Base-by-base conservation (phyloP, 2,113 vertebrate genomes). In the Carettochelys insculpta region DNA sequence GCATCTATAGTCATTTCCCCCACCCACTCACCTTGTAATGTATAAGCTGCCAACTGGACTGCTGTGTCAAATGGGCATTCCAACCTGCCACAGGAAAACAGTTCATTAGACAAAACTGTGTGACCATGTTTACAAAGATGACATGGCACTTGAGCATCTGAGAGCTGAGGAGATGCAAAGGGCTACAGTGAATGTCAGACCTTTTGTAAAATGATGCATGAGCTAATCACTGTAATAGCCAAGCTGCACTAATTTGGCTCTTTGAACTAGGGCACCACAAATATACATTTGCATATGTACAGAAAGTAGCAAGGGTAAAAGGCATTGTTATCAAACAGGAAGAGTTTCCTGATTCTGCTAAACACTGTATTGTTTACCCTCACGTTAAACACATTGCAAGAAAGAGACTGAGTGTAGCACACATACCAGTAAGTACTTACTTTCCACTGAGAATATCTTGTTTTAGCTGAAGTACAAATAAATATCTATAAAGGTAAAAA, bases 401-500 rank as follows among this genome's bases (percentile, higher is more conserved):
- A 50, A 13, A 90, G 92, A 77, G 11, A 8, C 3, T 83, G 22
- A 4, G 24, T 38, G 89, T 71, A 90, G 41, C 43, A 5, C 78
- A 83, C 27, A 58, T 58, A 58, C 54, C 12, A 50, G 14, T 50
- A 50, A 11, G 82, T 51, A 98, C 99, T 98, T 97, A 99, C 99
- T 99, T 99, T 95, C 99, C 99, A 98, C 98, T 99, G 94, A 99
- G 98, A 96, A 99, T 97, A 97, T 99, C 99, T 96, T 99, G 98
- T 95, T 99, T 99, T 90, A 99, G 97, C 88, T 99, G 99, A 93
- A 99, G 98, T 92, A 99, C 99, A 98, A 99, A 99, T 54, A 99
- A 98, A 95, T 99, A 99, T 95, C 99, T 99, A 97, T 52, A 34
- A 31, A 86, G 85, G 95, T 73, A 93, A 96, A 92, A 89, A 82